phyloP scores from a whole-genome alignment of 2,113 vertebrate species.

The Marcusenius ussheri region DNA sequence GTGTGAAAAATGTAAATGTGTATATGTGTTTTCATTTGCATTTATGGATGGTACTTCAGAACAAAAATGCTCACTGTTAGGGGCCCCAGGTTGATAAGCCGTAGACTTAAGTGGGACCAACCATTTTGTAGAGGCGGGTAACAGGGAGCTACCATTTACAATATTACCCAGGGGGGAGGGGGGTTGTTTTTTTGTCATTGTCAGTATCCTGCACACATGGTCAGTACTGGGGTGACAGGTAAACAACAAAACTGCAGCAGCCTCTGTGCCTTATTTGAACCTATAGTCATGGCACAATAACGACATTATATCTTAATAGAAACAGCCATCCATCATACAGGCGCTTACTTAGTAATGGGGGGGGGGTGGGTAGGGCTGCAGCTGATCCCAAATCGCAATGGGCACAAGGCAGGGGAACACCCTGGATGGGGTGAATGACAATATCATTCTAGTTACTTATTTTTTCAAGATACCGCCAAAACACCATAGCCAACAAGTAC shows the following conservation, averaged over 20 bases:
- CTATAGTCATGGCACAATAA: not conserved
- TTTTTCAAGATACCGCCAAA: not conserved
- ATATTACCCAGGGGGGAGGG: not conserved
- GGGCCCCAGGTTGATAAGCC: not conserved
- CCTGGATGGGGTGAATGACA: not conserved
- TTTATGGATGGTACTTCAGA: not conserved
- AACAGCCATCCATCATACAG: not conserved
- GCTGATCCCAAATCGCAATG: not conserved
- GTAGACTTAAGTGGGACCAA: not conserved
- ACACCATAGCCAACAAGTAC: not conserved
- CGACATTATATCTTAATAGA: not conserved
- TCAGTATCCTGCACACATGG: not conserved
- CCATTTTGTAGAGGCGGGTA: not conserved
- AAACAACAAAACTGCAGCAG: not conserved
- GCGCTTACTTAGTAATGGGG: not conserved
- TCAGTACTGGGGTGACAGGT: not conserved
- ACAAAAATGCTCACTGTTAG: not conserved
- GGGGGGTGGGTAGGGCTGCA: not conserved
- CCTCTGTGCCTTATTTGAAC: not conserved
- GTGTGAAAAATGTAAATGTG: not conserved
- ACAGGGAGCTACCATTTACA: not conserved
- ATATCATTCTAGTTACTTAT: not conserved
- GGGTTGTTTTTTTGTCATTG: not conserved
- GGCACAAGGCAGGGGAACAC: not conserved
- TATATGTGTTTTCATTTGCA: not conserved